Percentiles rank a stretch among this genome's conserved stretches.
Conservation (phyloP, 2,888 invertebrate genomes). For the Melangyna quadrimaculata region DNA sequence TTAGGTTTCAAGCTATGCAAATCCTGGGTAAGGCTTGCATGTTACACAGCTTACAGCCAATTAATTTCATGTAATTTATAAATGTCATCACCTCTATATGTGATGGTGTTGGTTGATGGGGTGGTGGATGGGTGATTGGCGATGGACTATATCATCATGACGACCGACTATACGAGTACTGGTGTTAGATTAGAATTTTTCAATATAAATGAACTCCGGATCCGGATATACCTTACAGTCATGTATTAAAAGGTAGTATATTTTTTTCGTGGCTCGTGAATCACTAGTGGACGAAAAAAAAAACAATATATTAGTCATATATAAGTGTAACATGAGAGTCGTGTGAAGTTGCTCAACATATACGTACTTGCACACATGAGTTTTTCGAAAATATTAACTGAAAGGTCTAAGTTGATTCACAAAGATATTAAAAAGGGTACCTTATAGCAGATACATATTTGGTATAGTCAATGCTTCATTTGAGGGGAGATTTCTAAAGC, state of each 20-base stretch:
- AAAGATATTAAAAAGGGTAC: no score
- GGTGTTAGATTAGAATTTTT: constrained; percentile 47
- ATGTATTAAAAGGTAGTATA: not conserved
- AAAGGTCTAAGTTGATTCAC: no score
- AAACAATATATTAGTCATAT: not conserved
- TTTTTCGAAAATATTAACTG: no score
- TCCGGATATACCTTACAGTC: not conserved
- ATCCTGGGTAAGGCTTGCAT: constrained; percentile 61
- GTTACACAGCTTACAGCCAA: constrained; percentile 65
- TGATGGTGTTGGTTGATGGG: constrained; percentile 8
- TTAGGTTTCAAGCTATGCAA: constrained; percentile 40
- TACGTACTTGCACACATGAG: no score
- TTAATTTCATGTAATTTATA: constrained; percentile 71
- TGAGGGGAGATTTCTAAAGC: no score
- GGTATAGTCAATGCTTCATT: no score
- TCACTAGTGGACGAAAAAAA: not conserved
- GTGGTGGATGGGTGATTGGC: not conserved
- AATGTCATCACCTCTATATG: constrained; percentile 68
- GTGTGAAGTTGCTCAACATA: not conserved
- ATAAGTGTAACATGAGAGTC: not conserved
- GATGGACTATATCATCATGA: no score
- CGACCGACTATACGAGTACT: not conserved
- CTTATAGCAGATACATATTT: no score
- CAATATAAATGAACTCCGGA: constrained; percentile 62
- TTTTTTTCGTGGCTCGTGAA: constrained; percentile 53